Evolutionary conservation across 1,140 invertebrate genomes (phyloP).

Genomic region (Fopius arisanus): DNA sequence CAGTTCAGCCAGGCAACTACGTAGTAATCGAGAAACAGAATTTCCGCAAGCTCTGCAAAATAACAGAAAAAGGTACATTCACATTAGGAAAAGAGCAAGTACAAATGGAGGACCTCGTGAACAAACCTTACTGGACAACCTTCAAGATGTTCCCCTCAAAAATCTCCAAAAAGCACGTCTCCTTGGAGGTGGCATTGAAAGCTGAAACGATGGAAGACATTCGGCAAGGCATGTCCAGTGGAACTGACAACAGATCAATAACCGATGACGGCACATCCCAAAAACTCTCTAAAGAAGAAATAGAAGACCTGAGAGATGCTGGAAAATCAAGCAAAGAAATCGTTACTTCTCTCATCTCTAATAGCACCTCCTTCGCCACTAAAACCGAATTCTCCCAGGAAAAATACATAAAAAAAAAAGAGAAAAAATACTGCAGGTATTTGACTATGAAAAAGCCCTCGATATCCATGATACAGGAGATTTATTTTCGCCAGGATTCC

Average conservation of each 20-base stretch:
- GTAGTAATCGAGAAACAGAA: constrained; percentile 79
- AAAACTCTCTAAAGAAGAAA: constrained; percentile 82
- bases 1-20: constrained; percentile 72
- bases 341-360: constrained; percentile 85
- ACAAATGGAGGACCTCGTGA: constrained; percentile 74
- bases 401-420: constrained; percentile 94
- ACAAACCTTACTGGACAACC: constrained; percentile 78
- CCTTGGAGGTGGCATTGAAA: constrained; percentile 64
- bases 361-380: constrained; percentile 84
- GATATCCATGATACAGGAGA: constrained; percentile 77
- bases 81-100: constrained; percentile 77
- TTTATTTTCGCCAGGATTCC: constrained; percentile 80
- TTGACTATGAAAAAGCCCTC: constrained; percentile 79
- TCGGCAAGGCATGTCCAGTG: constrained; percentile 60
- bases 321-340: constrained; percentile 83
- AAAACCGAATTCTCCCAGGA: constrained; percentile 94
- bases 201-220: constrained; percentile 52
- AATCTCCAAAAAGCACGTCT: constrained; percentile 68
- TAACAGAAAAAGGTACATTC: constrained; percentile 69
- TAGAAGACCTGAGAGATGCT: constrained; percentile 77
- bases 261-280: constrained; percentile 87
- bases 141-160: constrained; percentile 79
- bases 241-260: constrained; percentile 86
- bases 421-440: constrained; percentile 87
- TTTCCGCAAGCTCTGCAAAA: constrained; percentile 79